Percentiles rank a stretch among this genome's conserved stretches.
These are phyloP conservation scores for Polyergus mexicanus DNA, from an alignment of 1,140 invertebrate species.

Conservation along the genomic window DNA sequence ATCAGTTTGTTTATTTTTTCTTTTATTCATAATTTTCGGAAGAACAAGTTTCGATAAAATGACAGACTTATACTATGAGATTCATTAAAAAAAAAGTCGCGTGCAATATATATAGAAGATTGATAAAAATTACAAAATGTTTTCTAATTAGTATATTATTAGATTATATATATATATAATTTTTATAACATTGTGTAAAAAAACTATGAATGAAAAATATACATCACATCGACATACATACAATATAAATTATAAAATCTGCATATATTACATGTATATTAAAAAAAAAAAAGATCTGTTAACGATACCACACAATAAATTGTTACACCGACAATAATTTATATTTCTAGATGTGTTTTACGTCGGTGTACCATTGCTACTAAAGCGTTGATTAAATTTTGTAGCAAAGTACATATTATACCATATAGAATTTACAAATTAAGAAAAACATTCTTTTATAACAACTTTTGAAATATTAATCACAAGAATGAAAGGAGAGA, in stretches of 20 bases:
- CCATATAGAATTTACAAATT: not conserved
- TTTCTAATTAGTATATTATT: not conserved
- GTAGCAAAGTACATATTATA: not conserved
- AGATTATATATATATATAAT: not conserved
- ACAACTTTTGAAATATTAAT: slow-evolving; percentile 28
- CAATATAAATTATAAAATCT: slow-evolving; percentile 7
- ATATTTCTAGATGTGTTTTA: not conserved
- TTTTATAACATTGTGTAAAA: not conserved
- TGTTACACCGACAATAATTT: slow-evolving; percentile 1
- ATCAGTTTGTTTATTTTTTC: slow-evolving; percentile 25
- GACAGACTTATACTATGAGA: slow-evolving; percentile 3
- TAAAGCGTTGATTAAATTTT: slow-evolving; percentile 1
- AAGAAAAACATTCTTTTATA: not conserved
- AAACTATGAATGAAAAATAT: slow-evolving; percentile 11
- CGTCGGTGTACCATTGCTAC: not conserved
- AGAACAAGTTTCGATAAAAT: slow-evolving; percentile 29
- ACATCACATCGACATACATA: not conserved
- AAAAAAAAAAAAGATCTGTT: not conserved
- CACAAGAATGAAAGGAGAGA: slow-evolving; percentile 7
- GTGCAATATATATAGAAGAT: not conserved
- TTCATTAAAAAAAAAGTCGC: slow-evolving; percentile 8
- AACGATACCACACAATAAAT: not conserved
- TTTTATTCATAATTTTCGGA: slow-evolving; percentile 7
- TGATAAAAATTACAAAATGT: slow-evolving; percentile 27
- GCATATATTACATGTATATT: slow-evolving; percentile 4